Conservation (phyloP, 2,888 invertebrate species). For the Melanargia galathea region DNA sequence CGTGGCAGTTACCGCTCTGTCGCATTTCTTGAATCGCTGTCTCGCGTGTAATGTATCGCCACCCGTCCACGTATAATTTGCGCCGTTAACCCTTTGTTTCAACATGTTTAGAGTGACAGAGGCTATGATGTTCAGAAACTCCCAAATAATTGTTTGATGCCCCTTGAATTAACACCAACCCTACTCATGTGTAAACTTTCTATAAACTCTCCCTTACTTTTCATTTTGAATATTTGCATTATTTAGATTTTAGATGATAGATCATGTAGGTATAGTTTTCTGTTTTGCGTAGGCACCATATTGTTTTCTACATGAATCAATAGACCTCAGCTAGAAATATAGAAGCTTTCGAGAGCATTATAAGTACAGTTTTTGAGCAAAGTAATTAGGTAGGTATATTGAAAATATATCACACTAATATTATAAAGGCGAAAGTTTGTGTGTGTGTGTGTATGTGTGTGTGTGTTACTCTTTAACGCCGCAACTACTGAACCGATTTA, state of each 20-base stretch:
- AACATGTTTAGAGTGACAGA: conserved; percentile 37
- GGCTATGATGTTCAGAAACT: conserved; percentile 36
- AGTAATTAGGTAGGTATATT: too few relatives aligned
- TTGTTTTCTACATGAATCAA: too few relatives aligned
- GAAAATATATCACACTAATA: too few relatives aligned
- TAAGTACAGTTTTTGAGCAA: too few relatives aligned
- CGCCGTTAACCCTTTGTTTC: conserved; percentile 36
- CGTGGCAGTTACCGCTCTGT: not conserved
- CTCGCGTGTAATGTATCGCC: not conserved
- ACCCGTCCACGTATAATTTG: conserved; percentile 20
- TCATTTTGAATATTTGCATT: conserved; percentile 6
- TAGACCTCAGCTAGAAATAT: too few relatives aligned
- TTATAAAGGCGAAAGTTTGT: too few relatives aligned
- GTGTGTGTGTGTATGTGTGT: too few relatives aligned
- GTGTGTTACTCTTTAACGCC: too few relatives aligned
- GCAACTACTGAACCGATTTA: too few relatives aligned
- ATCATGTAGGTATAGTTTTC: too few relatives aligned
- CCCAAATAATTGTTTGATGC: conserved; percentile 39
- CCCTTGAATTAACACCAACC: conserved; percentile 32
- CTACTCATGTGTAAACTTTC: conserved; percentile 16
- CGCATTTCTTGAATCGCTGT: not conserved
- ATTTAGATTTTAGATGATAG: not conserved
- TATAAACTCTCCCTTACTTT: not conserved
- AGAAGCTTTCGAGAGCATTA: too few relatives aligned
- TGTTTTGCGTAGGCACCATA: too few relatives aligned